Percentiles rank a stretch among this genome's conserved stretches.
Evolutionary conservation across 2,797 vertebrate genomes (phyloP).

Genomic region (Pseudochirops corinnae): DNA sequence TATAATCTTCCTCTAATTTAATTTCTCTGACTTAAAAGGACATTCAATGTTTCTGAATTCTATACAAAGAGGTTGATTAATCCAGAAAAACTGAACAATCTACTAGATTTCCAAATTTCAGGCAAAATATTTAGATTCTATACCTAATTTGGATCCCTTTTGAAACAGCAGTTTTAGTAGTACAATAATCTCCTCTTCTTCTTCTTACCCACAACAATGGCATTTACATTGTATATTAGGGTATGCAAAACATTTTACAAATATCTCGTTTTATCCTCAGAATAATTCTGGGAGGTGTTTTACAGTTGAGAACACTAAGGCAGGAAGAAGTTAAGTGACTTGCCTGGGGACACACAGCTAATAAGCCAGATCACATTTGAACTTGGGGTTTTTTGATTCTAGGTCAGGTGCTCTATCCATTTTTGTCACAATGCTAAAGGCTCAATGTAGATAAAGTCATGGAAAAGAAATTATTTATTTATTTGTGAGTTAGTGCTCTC

Average conservation of each 20-base stretch:
- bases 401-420: not conserved
- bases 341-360: not conserved
- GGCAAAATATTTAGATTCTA: conserved; percentile 32
- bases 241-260: not conserved
- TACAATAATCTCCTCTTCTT: not conserved
- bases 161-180: not conserved
- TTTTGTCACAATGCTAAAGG: not conserved
- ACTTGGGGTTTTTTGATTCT: not conserved
- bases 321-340: not conserved
- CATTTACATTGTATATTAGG: not conserved
- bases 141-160: not conserved
- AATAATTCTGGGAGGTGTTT: not conserved
- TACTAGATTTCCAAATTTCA: conserved; percentile 35
- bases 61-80: not conserved
- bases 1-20: conserved; percentile 26
- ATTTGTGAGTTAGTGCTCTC: not conserved
- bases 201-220: not conserved
- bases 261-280: not conserved
- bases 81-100: not conserved
- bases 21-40: conserved; percentile 18
- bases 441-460: not conserved
- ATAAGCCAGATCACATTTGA: not conserved
- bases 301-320: not conserved
- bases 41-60: not conserved
- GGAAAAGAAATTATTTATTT: not conserved